Evolutionary conservation across 2,797 vertebrate species (phyloP), one percentile per base, ranked within the genome.

Genomic region (Simalia tracyae): DNA sequence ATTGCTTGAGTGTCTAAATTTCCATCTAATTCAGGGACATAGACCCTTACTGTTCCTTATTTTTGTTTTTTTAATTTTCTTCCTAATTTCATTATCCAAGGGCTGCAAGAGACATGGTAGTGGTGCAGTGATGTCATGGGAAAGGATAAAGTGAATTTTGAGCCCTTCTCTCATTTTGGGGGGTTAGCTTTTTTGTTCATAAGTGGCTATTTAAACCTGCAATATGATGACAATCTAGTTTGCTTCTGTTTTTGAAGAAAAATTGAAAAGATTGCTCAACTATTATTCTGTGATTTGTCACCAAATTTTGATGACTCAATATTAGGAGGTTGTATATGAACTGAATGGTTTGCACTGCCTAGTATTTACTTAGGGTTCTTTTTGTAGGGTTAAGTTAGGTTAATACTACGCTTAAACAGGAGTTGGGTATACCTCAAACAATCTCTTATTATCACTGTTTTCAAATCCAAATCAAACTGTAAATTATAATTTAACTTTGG

Each of bases 401-500:
- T 81, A 60, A 42, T 59, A 81, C 57, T 42, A 26, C 81, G 56
- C 12, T 60, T 90, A 56, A 59, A 81, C 57, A 42, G 59, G 88
- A 60, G 26, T 28, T 81, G 2, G 24, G 26, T 54, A 46, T 22
- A 24, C 28, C 24, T 12, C 1, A 68, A 57, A 6, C 46, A 56
- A n/a, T 85, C 24, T 50, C 46, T 36, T 15, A 31, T 68, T 85
- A 5, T 89, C 15, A 7, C 17, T 42, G 2, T 85, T 68, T 64
- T 88, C 19, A 42, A 86, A 89, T 22, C 9, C 9, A 28, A 68
- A 50, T 50, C 15, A 26, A 6, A 31, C 10, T 28, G 14, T 76
- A 57, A 86, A 28, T 11, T 60, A 50, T 17, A 72, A 60, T 89
- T 92, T 89, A 85, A 19, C n/a, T 94, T 93, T 92, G 72, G 19